Conservation (phyloP, 1,140 invertebrate species). For the Polypedilum vanderplanki region DNA sequence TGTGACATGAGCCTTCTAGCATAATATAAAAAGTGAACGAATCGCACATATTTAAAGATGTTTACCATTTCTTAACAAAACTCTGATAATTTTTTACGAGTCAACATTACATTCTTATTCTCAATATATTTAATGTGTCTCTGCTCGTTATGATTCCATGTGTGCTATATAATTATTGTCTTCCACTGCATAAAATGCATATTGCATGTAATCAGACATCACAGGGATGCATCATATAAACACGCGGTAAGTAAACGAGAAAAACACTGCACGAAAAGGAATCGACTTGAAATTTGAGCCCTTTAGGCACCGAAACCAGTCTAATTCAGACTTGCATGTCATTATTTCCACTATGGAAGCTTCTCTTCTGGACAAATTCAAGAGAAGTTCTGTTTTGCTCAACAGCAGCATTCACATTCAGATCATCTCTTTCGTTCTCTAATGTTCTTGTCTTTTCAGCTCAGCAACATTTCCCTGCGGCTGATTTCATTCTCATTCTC, state of each 20-base stretch:
- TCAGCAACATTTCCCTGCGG: not conserved
- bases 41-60: no score
- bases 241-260: not conserved
- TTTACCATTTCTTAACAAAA: no score
- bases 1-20: no score
- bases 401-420: not conserved
- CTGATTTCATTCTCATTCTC: not conserved
- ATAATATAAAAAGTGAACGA: no score
- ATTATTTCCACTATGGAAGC: slow-evolving; percentile 1
- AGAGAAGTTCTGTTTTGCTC: not conserved
- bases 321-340: slow-evolving; percentile 27
- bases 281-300: slow-evolving; percentile 12
- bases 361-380: slow-evolving; percentile 3
- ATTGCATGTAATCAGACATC: slow-evolving; percentile 12
- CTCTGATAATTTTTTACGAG: no score
- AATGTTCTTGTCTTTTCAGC: not conserved
- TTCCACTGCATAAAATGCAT: not conserved
- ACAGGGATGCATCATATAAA: not conserved
- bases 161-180: not conserved
- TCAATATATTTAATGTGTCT: not conserved
- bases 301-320: slow-evolving; percentile 6
- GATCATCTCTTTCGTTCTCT: not conserved
- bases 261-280: not conserved
- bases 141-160: not conserved
- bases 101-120: no score